These are phyloP conservation scores for Lipophrys pholis DNA, from an alignment of 2,113 vertebrate genomes.

Conservation along the genomic window DNA sequence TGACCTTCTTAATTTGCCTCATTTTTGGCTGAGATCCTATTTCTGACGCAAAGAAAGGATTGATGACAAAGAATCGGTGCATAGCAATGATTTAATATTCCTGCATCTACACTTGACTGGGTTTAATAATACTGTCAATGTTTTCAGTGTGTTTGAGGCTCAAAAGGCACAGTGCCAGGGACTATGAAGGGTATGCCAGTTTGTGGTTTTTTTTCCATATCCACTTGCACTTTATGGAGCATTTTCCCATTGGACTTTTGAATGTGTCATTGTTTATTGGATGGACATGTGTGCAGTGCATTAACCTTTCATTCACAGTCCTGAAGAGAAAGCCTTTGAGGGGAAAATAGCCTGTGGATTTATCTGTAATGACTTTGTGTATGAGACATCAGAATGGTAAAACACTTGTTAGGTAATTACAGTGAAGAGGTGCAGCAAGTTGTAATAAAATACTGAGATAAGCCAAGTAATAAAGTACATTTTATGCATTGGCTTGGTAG, in stretches of 20 bases:
- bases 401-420: conserved; percentile 2
- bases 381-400: conserved; percentile 15
- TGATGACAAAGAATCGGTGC: conserved; percentile 56
- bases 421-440: not conserved
- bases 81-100: conserved; percentile 54
- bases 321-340: conserved; percentile 26
- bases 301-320: conserved; percentile 30
- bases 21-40: conserved; percentile 40
- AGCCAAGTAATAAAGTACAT: not conserved
- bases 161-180: conserved; percentile 39
- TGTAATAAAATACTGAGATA: conserved; percentile 2
- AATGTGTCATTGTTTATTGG: conserved; percentile 44
- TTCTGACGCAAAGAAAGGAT: conserved; percentile 35
- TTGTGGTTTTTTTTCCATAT: conserved; percentile 33
- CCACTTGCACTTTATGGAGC: conserved; percentile 20
- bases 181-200: conserved; percentile 18
- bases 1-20: conserved; percentile 53
- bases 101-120: conserved; percentile 56
- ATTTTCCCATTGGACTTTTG: conserved; percentile 26
- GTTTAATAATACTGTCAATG: conserved; percentile 65
- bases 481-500: not conserved
- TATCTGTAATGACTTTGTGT: conserved; percentile 7
- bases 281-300: conserved; percentile 21
- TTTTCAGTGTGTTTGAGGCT: conserved; percentile 43
- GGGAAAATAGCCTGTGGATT: conserved; percentile 25